These are phyloP conservation scores for Dipodomys spectabilis DNA, from an alignment of 2,113 vertebrate species.

Conservation along the genomic window DNA sequence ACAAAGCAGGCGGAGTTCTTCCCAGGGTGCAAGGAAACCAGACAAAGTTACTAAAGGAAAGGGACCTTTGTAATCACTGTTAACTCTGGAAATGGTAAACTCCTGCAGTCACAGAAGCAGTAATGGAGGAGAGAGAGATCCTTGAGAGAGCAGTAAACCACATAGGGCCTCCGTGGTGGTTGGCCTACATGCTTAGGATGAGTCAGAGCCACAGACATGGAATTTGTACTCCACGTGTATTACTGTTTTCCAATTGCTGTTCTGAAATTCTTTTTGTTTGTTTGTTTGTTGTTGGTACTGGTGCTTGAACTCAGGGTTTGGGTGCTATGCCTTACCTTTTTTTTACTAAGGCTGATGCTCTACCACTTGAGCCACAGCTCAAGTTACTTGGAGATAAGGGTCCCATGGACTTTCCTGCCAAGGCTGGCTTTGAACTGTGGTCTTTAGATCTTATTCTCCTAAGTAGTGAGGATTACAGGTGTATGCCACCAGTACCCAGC, in stretches of 20 bases:
- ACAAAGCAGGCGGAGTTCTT: conserved; percentile 2
- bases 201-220: background rate
- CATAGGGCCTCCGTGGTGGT: background rate
- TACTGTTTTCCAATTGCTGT: background rate
- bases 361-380: no score
- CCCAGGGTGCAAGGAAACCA: background rate
- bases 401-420: no score
- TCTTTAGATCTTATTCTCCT: no score
- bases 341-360: no score
- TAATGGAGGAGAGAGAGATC: background rate
- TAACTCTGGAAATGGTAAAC: background rate
- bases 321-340: no score
- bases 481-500: no score
- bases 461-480: no score
- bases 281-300: background rate
- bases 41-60: background rate
- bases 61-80: background rate
- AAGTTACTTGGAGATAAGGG: no score
- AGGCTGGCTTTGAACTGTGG: no score
- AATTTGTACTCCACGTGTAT: background rate
- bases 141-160: background rate
- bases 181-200: rapidly evolving
- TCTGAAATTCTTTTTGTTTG: background rate
- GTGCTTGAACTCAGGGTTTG: no score
- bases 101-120: background rate